Base-by-base conservation (phyloP, 2,888 invertebrate genomes). In the Thalpophila matura region DNA sequence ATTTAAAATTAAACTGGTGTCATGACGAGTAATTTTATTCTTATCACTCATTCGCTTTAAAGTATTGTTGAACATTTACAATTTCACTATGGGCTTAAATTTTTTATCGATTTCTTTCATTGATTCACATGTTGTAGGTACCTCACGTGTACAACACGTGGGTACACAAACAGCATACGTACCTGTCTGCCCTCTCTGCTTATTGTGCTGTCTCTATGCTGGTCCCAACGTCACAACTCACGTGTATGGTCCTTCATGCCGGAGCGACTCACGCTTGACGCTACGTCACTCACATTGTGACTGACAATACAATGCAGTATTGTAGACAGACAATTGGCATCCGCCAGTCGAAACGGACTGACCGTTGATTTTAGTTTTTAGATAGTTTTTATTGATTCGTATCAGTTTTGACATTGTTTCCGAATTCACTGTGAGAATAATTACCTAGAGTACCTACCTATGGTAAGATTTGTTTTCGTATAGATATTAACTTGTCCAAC, bases 311-410 rank as follows among this genome's bases (percentile, higher is more conserved):
- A 70, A 71, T 53, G 63, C 61, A 61, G 64, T 35, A 76, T 79
- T 71, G 70, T 73, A 29, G 40, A 20, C 76, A 56, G 56, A 79
- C 72, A 77, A 79, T 77, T 53, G 60, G 61, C 63, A 70, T 77
- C 77, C 79, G 72, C 59, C 50, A 29, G 46, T 35, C 26, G 59
- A 29, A 35, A 42, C 53, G 61, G 56, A 43, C 61, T 54, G 54
- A n/a, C 43, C 46, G 63, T 14, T 57, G 63, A 43, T 78, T 57
- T 46, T 60, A 45, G 35, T 56, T 31, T 46, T 37, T 50, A 60
- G 38, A 68, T 67, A 37, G 43, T 27, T 38, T 45, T 10, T 29
- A 18, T 56, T 31, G 20, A 55, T 62, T 42, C 1, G 5, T 40
- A 46, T 59, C 35, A 37, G 24, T 14, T 31, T 45, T 18, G 42